Percentiles rank a stretch among this genome's conserved stretches.
These are phyloP conservation scores for Galleria mellonella DNA, from an alignment of 1,140 invertebrate genomes.

Conservation along the genomic window DNA sequence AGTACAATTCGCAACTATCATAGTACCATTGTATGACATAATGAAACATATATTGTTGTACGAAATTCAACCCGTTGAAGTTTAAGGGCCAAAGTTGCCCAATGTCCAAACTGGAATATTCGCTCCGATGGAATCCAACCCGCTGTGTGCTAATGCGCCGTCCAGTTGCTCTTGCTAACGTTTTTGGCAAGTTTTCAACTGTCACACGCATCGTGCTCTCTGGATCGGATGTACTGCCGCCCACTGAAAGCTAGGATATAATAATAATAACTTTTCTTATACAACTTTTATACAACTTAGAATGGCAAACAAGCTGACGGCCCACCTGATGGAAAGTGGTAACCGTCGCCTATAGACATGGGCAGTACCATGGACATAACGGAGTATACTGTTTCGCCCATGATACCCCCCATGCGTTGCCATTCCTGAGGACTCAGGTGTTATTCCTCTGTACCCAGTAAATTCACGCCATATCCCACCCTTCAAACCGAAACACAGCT, in stretches of 20 bases:
- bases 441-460: no score
- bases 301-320: no score
- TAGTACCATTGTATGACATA: not conserved
- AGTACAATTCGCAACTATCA: no score
- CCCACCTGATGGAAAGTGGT: no score
- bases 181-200: constrained; percentile 57
- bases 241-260: constrained; percentile 12
- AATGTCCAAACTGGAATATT: constrained; percentile 14
- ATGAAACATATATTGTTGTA: not conserved
- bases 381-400: no score
- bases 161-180: constrained; percentile 31
- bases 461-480: no score
- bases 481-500: no score
- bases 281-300: no score
- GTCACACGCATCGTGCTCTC: constrained; percentile 46
- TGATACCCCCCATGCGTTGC: no score
- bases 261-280: not conserved
- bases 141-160: constrained; percentile 36
- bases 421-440: no score
- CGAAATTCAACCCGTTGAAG: not conserved
- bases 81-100: not conserved
- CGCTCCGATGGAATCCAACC: constrained; percentile 29
- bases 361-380: no score
- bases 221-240: not conserved
- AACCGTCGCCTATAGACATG: no score